Evolutionary conservation across 2,797 vertebrate genomes (phyloP).

Genomic region (Tinamus major): DNA sequence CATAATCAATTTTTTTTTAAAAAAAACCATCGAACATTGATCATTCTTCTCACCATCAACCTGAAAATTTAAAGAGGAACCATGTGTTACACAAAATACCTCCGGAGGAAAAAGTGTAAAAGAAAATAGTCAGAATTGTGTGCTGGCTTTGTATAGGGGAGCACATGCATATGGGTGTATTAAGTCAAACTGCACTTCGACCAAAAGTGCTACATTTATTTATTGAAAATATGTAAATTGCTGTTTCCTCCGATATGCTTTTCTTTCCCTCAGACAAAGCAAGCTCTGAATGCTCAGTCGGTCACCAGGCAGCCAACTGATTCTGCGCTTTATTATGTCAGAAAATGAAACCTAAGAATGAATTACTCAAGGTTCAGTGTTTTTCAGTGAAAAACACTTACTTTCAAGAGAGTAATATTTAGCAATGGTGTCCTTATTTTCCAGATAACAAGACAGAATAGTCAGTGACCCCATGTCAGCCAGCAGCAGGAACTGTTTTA

Average conservation of each 20-base stretch:
- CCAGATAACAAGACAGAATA: background rate
- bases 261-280: background rate
- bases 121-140: rapidly evolving
- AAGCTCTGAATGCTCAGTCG: background rate
- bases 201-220: background rate
- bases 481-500: background rate
- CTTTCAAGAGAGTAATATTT: background rate
- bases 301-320: background rate
- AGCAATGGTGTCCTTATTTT: background rate
- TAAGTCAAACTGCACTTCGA: background rate
- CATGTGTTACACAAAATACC: background rate
- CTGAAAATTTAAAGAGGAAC: background rate
- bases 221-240: background rate
- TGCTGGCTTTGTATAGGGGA: background rate
- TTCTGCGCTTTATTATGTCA: background rate
- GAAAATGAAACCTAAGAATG: background rate
- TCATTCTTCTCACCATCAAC: background rate
- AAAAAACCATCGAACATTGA: rapidly evolving
- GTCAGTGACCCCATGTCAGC: background rate
- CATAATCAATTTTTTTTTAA: rapidly evolving
- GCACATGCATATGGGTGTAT: background rate
- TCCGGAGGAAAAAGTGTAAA: background rate
- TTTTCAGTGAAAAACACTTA: background rate
- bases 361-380: background rate
- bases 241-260: background rate